Evolutionary conservation across 2,888 invertebrate species (phyloP).

Genomic region (Cerceris rybyensis): DNA sequence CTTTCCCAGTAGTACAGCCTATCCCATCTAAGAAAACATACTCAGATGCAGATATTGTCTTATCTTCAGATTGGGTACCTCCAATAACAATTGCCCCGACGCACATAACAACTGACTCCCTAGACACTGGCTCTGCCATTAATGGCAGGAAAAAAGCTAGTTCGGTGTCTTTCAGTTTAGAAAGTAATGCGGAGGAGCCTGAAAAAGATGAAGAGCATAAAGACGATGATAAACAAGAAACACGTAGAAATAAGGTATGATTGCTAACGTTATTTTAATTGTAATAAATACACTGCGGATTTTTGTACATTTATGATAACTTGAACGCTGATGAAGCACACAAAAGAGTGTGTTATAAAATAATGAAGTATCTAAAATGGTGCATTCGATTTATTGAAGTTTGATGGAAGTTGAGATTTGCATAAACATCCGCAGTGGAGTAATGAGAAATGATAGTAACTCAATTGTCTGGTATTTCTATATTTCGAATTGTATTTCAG

Average conservation of each 20-base stretch:
- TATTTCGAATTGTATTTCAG: constrained; percentile 81
- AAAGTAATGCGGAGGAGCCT: constrained; percentile 83
- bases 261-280: neutral
- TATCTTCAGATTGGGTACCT: constrained; percentile 94
- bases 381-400: too few species aligned
- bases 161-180: constrained; percentile 88
- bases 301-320: too few species aligned
- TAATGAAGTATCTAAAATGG: too few species aligned
- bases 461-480: neutral
- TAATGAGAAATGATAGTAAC: neutral
- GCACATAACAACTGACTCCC: constrained; percentile 85
- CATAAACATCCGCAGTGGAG: neutral
- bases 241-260: constrained; percentile 89
- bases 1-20: constrained; percentile 85
- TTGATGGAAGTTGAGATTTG: neutral
- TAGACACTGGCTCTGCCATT: constrained; percentile 81
- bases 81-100: constrained; percentile 90
- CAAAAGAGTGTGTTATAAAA: too few species aligned
- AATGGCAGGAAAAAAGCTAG: constrained; percentile 87
- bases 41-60: constrained; percentile 93
- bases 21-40: constrained; percentile 89
- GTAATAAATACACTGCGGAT: neutral
- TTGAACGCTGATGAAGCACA: too few species aligned
- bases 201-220: constrained; percentile 83
- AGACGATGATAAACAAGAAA: constrained; percentile 81